Evolutionary conservation across 1,140 invertebrate genomes (phyloP), one percentile per base, ranked within the genome.

Genomic region (Spodoptera frugiperda): DNA sequence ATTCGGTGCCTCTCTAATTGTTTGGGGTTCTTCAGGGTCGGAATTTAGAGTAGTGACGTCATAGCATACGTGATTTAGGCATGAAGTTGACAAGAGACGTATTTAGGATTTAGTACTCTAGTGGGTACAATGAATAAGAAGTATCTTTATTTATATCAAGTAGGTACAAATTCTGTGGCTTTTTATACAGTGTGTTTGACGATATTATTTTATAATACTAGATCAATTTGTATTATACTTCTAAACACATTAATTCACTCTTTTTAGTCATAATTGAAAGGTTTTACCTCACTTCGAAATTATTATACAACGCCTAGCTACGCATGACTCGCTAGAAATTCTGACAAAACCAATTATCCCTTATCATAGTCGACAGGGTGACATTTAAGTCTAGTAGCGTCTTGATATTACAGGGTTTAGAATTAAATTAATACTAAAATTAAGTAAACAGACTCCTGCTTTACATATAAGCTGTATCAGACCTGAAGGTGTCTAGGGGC

Each of bases 1-100:
- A 61, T 73, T 61, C 39, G 55, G 71, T 21, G 44, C 44, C n/a
- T 30, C 44, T 17, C 54, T 72, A 72, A 72, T 72, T 72, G 70
- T 57, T 57, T 57, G 54, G 70, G 51, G 30, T 55, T 9, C 54
- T 72, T 61, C n/a, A 73, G 11, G 19, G 21, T 30, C 3, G 21
- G 44, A n/a, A 48, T 49, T 61, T 49, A 51, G 44, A 51, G 54
- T 30, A 73, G 55, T 15, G 25, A 51, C 49, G n/a, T 68, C 51
- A 68, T 51, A 19, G 8, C 19, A 12, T 12, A 17, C 17, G 44
- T 9, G 15, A 53, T 53, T 17, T 53, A 53, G 15, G 9, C 15
- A 19, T 10, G 10, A 19, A 15, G 51, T 19, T 15, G 10, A 19
- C 51, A 17, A 39, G 51, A 53, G 15, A 53, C 51, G 9, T 15